phyloP scores from a whole-genome alignment of 2,113 vertebrate genomes.

The Cephalopterus ornatus region DNA sequence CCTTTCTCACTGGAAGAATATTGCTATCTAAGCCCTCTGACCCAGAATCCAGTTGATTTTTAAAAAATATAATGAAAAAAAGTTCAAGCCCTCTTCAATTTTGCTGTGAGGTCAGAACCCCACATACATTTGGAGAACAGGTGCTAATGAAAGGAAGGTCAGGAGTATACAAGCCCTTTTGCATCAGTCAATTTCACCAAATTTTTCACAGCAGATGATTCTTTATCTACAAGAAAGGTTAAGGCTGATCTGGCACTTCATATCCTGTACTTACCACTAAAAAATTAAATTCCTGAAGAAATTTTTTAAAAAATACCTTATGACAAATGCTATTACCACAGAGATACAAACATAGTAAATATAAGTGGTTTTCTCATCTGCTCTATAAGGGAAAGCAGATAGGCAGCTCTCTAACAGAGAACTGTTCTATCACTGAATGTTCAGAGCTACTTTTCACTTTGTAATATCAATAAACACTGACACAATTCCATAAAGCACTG shows the following conservation, averaged over 20 bases:
- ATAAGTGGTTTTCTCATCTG: background rate
- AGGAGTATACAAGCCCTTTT: background rate
- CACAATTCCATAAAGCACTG: background rate
- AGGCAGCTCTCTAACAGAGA: background rate
- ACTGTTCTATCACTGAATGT: background rate
- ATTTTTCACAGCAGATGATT: background rate
- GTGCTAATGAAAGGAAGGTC: background rate
- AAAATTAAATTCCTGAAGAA: constrained; percentile 9
- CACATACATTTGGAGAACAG: background rate
- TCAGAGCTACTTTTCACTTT: background rate
- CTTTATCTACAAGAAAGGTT: background rate
- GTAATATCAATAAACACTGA: background rate
- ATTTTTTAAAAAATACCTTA: background rate
- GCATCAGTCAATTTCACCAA: background rate
- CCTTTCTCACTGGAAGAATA: background rate
- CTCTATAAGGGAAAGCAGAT: background rate
- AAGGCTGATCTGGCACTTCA: background rate
- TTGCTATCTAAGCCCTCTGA: background rate
- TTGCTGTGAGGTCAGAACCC: background rate
- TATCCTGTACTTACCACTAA: background rate
- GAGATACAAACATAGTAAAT: background rate
- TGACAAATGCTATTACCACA: background rate
- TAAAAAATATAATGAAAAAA: no score
- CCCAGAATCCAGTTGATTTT: background rate
- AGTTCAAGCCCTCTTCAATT: background rate